Evolutionary conservation across 1,140 invertebrate genomes (phyloP).

Genomic region (Aphidius ervi): DNA sequence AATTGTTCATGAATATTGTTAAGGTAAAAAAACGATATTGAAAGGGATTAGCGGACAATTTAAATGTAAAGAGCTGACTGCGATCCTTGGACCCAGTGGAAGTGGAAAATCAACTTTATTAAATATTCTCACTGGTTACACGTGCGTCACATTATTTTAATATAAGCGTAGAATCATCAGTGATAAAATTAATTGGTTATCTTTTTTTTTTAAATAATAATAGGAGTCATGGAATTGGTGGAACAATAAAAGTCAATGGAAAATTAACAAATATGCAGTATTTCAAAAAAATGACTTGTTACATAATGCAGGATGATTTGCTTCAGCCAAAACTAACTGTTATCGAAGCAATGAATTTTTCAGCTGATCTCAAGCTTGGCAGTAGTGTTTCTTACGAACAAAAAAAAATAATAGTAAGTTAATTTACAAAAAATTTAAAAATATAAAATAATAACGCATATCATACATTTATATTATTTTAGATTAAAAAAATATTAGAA

Average conservation of each 20-base stretch:
- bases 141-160: slow-evolving; percentile 53
- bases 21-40: slow-evolving; percentile 70
- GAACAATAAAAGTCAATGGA: slow-evolving; percentile 71
- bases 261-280: slow-evolving; percentile 66
- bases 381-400: slow-evolving; percentile 48
- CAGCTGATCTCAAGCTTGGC: slow-evolving; percentile 83
- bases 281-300: slow-evolving; percentile 84
- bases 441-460: too few relatives aligned
- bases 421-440: too few relatives aligned
- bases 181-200: too few relatives aligned
- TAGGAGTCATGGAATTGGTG: slow-evolving; percentile 58
- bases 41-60: slow-evolving; percentile 69
- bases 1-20: slow-evolving; percentile 22
- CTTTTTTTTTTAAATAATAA: slow-evolving; percentile 16
- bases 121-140: slow-evolving; percentile 81
- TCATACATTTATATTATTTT: slow-evolving; percentile 27
- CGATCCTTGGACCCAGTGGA: slow-evolving; percentile 83
- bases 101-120: slow-evolving; percentile 87
- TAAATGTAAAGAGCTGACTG: slow-evolving; percentile 71
- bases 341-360: slow-evolving; percentile 78
- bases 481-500: slow-evolving; percentile 70
- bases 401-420: too few relatives aligned
- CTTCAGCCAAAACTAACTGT: slow-evolving; percentile 82
- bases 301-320: slow-evolving; percentile 93
- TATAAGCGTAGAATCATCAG: too few relatives aligned